Percentiles rank a stretch among this genome's conserved stretches.
Evolutionary conservation across 2,113 vertebrate species (phyloP).

Genomic region (Arvicanthis niloticus): DNA sequence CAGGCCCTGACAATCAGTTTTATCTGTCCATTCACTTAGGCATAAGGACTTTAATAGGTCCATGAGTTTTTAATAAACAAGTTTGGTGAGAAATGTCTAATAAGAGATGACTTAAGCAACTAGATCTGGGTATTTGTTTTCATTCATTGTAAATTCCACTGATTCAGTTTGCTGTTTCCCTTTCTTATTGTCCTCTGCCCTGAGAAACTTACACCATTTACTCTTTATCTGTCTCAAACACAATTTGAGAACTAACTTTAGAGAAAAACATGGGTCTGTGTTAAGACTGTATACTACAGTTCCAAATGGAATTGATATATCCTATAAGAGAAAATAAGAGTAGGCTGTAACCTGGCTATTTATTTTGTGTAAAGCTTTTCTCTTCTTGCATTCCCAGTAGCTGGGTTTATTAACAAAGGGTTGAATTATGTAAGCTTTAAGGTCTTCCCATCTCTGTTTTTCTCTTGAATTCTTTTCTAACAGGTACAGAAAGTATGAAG

Average conservation of each 20-base stretch:
- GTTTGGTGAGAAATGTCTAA: slow-evolving; percentile 6
- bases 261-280: slow-evolving; percentile 38
- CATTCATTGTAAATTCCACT: slow-evolving; percentile 46
- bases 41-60: background rate
- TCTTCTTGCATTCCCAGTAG: slow-evolving; percentile 36
- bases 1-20: background rate
- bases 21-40: slow-evolving; percentile 41
- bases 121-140: slow-evolving; percentile 46
- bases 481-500: background rate
- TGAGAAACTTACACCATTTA: slow-evolving; percentile 56
- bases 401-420: slow-evolving; percentile 8
- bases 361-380: slow-evolving; percentile 52
- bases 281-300: slow-evolving; percentile 34
- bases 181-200: slow-evolving; percentile 11
- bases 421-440: slow-evolving; percentile 41
- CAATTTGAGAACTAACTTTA: slow-evolving; percentile 33
- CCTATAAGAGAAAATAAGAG: slow-evolving; percentile 25
- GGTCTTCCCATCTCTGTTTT: slow-evolving; percentile 20
- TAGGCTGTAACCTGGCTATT: slow-evolving; percentile 42
- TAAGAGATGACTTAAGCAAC: slow-evolving; percentile 47
- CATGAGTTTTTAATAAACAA: slow-evolving; percentile 35
- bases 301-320: slow-evolving; percentile 56
- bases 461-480: slow-evolving; percentile 48
- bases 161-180: slow-evolving; percentile 21
- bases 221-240: slow-evolving; percentile 53